Base-by-base conservation (phyloP, 2,113 vertebrate genomes). In the Hystrix cristata region DNA sequence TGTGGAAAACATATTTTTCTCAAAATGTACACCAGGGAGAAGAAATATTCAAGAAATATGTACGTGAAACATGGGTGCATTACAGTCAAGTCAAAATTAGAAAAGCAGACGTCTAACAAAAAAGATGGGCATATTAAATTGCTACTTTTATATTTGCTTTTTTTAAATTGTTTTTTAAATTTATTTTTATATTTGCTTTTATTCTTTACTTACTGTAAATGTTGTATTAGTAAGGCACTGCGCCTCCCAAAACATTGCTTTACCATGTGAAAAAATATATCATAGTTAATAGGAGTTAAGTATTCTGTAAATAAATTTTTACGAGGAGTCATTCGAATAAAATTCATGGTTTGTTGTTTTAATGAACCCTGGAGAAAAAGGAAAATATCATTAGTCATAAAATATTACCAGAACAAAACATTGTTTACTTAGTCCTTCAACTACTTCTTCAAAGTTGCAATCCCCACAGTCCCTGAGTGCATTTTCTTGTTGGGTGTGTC, bases 201-300 rank as follows among this genome's bases (percentile, higher is more conserved):
- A 71, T 57, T 90, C 76, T 94, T 86, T 90, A 98, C 99, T 99
- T 99, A 99, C 99, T 98, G 98, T 76, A 99, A 99, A 94, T 96
- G 99, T 46, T 99, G 98, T 1, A 98, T 94, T 86, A 99, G 97
- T 79, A 48, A 99, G 94, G 96, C 96, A 55, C 38, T 99, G n/a
- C 99, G 99, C 97, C 98, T 99, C 95, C 97, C 98, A 97, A 99
- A 97, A 98, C 99, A 99, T 88, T 99, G 99, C 98, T 99, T 99
- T 95, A 99, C 91, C 99, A 99, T 98, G 96, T 99, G 97, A 95
- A 99, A 78, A 98, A 99, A 99, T 25, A 98, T 98, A 69, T 98
- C 59, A 72, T 99, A 98, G 92, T 99, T 99, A 74, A 98, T 78
- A 27, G 99, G 98, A 57, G 98, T 99, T 97, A 99, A 98, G 88